Conservation (phyloP, 2,888 invertebrate species). For the Agrilus mali region DNA sequence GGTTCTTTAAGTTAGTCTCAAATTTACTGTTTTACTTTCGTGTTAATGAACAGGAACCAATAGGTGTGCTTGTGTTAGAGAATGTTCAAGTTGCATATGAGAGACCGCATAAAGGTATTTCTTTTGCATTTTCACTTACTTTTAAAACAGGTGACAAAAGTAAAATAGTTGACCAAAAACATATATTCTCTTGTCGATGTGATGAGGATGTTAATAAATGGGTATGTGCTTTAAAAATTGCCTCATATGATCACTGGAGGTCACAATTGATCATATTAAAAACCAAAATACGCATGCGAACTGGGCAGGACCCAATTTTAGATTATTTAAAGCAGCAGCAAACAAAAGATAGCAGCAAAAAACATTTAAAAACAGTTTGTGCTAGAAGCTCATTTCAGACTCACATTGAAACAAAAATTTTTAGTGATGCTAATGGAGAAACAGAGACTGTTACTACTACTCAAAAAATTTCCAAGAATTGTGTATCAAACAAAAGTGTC, state of each 20-base stretch:
- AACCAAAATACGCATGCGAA: constrained; percentile 51
- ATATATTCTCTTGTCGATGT: constrained; percentile 57
- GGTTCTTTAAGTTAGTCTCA: constrained; percentile 62
- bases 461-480: constrained; percentile 4
- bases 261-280: constrained; percentile 50
- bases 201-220: constrained; percentile 59
- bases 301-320: constrained; percentile 45
- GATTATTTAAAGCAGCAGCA: constrained; percentile 26
- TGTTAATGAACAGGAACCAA: constrained; percentile 51
- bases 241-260: constrained; percentile 61
- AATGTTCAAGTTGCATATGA: constrained; percentile 59
- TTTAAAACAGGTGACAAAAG: constrained; percentile 51
- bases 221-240: constrained; percentile 52
- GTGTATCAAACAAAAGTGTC: constrained; percentile 3
- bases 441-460: neutral
- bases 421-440: neutral
- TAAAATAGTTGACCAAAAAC: constrained; percentile 35
- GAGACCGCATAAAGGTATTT: constrained; percentile 46
- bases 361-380: constrained; percentile 14
- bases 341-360: constrained; percentile 14
- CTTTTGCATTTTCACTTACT: constrained; percentile 61
- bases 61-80: constrained; percentile 63
- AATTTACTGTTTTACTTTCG: constrained; percentile 70
- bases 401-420: constrained; percentile 20
- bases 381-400: constrained; percentile 27